Conservation (phyloP, 2,797 vertebrate genomes). For the Pelodytes ibericus region DNA sequence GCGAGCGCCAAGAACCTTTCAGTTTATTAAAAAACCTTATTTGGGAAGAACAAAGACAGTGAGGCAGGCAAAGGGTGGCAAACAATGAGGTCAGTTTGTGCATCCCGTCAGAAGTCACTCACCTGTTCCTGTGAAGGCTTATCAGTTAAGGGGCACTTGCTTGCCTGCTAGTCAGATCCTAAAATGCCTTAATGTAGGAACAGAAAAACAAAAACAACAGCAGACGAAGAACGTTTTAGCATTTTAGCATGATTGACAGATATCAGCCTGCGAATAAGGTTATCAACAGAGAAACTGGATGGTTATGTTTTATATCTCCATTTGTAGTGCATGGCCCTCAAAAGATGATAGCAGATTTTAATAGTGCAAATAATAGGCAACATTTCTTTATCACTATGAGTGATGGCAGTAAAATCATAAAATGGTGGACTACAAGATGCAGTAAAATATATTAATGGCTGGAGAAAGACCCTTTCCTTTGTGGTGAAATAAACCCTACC, state of each 20-base stretch:
- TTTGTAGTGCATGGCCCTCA: not conserved
- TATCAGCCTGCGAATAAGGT: slow-evolving; percentile 24
- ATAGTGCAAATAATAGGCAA: not conserved
- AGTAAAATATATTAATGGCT: too few relatives aligned
- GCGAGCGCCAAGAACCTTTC: slow-evolving; percentile 94
- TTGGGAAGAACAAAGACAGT: slow-evolving; percentile 97
- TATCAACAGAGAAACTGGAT: slow-evolving; percentile 28
- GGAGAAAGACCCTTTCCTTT: too few relatives aligned
- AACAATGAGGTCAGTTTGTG: slow-evolving; percentile 99
- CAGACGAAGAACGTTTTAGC: slow-evolving; percentile 36
- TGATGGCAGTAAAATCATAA: not conserved
- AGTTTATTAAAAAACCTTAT: slow-evolving; percentile 99
- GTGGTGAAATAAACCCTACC: too few relatives aligned
- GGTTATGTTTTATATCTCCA: not conserved
- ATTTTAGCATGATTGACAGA: slow-evolving; percentile 40
- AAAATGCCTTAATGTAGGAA: slow-evolving; percentile 66
- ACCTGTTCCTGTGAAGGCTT: slow-evolving; percentile 93
- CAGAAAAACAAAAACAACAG: slow-evolving; percentile 54
- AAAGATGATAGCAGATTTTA: not conserved
- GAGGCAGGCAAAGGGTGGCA: slow-evolving; percentile 78
- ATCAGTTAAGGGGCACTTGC: slow-evolving; percentile 86
- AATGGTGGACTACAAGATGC: too few relatives aligned
- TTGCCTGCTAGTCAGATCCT: slow-evolving; percentile 74
- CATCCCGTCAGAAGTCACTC: slow-evolving; percentile 97
- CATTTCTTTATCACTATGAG: not conserved